Evolutionary conservation across 2,113 vertebrate species (phyloP).

Genomic region (Shinisaurus crocodilurus): DNA sequence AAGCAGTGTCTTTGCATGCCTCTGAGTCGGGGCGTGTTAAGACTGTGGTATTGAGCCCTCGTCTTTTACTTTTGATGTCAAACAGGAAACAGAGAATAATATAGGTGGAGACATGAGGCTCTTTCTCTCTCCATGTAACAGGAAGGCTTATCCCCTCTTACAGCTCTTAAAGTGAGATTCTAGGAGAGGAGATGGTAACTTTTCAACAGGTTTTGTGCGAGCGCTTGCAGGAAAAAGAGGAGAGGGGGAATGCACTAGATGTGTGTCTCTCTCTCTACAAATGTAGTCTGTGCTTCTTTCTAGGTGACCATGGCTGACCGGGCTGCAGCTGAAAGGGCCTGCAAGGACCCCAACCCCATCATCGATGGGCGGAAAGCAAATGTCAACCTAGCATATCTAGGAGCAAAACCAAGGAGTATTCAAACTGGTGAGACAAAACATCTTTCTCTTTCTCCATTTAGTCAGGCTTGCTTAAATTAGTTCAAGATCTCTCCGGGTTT

Average conservation of each 20-base stretch:
- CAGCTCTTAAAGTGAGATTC: accelerated
- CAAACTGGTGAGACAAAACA: slow-evolving; percentile 87
- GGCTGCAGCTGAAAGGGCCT: slow-evolving; percentile 91
- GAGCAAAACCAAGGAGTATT: slow-evolving; percentile 94
- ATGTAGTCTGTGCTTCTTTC: slow-evolving; percentile 38
- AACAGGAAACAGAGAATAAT: not conserved
- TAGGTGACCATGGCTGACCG: slow-evolving; percentile 97
- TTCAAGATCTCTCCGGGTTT: not conserved
- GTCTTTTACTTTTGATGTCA: not conserved
- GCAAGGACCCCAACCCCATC: slow-evolving; percentile 98
- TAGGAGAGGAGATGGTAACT: not conserved
- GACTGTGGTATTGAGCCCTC: not conserved
- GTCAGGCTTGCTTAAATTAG: not conserved
- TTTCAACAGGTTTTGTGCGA: not conserved
- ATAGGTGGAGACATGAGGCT: not conserved
- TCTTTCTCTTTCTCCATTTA: not conserved
- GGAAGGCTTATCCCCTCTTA: not conserved
- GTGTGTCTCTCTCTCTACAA: slow-evolving; percentile 56
- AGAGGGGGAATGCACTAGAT: not conserved
- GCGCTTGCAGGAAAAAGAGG: not conserved
- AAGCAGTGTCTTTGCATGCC: too few relatives aligned
- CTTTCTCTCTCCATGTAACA: accelerated
- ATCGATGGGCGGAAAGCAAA: slow-evolving; percentile 98
- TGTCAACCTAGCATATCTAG: slow-evolving; percentile 95
- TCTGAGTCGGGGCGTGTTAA: accelerated